These are phyloP conservation scores for Semotilus atromaculatus DNA, from an alignment of 2,797 vertebrate genomes.

Conservation along the genomic window DNA sequence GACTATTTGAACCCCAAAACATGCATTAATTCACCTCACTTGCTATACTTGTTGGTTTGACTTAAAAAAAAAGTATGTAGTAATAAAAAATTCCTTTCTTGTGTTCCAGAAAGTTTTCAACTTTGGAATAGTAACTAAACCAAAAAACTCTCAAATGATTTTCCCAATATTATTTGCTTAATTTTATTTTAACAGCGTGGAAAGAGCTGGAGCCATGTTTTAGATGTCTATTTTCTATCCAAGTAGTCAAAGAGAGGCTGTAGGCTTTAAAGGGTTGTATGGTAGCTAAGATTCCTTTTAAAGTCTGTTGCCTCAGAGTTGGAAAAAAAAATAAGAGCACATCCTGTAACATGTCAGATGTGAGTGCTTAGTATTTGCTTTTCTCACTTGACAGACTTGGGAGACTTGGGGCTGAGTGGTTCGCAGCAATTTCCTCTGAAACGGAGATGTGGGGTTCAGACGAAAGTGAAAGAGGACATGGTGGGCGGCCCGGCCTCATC, in stretches of 20 bases:
- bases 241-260: slow-evolving; percentile 14
- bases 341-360: slow-evolving; percentile 36
- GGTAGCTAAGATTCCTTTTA: slow-evolving; percentile 13
- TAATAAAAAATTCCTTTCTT: neutral
- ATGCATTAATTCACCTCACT: neutral
- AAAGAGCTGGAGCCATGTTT: slow-evolving; percentile 8
- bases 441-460: slow-evolving; percentile 60
- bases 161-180: neutral
- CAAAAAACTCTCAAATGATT: neutral
- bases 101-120: neutral
- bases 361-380: slow-evolving; percentile 16
- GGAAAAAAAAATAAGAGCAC: neutral
- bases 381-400: slow-evolving; percentile 39
- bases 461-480: slow-evolving; percentile 63
- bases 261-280: slow-evolving; percentile 27
- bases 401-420: slow-evolving; percentile 39
- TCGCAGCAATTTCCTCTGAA: slow-evolving; percentile 69
- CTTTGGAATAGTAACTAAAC: neutral
- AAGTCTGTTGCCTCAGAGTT: slow-evolving; percentile 32
- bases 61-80: neutral
- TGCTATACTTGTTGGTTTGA: neutral
- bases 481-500: slow-evolving; percentile 23
- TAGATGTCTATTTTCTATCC: slow-evolving; percentile 23
- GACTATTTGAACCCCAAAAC: neutral
- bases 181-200: neutral